Evolutionary conservation across 1,140 invertebrate genomes (phyloP).

Genomic region (Eubasilissa regina): DNA sequence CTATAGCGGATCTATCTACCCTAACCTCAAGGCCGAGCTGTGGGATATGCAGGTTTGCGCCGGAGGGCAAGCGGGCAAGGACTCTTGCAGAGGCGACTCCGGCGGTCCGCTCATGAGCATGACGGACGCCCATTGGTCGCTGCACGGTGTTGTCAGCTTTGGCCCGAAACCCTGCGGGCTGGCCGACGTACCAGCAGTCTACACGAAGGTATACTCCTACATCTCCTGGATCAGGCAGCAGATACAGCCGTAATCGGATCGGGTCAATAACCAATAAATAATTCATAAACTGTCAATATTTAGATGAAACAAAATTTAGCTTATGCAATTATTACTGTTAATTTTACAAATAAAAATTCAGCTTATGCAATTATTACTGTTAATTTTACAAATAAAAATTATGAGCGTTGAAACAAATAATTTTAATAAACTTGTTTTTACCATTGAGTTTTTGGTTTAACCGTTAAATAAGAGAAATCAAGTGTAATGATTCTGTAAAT

Average conservation of each 20-base stretch:
- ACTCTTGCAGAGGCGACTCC: slow-evolving; percentile 67
- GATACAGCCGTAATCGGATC: background rate
- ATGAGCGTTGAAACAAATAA: too few relatives aligned
- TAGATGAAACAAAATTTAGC: too few relatives aligned
- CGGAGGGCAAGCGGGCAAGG: slow-evolving; percentile 35
- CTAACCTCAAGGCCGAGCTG: slow-evolving; percentile 5
- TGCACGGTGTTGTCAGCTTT: slow-evolving; percentile 76
- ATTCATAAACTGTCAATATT: too few relatives aligned
- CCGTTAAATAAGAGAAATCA: too few relatives aligned
- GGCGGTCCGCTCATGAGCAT: slow-evolving; percentile 77
- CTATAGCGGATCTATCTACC: slow-evolving; percentile 22
- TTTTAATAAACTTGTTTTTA: too few relatives aligned
- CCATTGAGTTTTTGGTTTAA: too few relatives aligned
- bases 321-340: too few relatives aligned
- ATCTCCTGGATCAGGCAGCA: slow-evolving; percentile 70
- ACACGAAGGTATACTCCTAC: slow-evolving; percentile 75
- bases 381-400: too few relatives aligned
- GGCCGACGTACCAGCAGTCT: slow-evolving; percentile 74
- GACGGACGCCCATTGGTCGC: slow-evolving; percentile 57
- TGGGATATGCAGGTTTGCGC: slow-evolving; percentile 49
- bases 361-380: too few relatives aligned
- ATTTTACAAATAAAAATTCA: too few relatives aligned
- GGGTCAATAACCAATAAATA: too few relatives aligned
- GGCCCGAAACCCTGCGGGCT: slow-evolving; percentile 73
- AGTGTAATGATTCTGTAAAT: too few relatives aligned